phyloP scores from a whole-genome alignment of 2,113 vertebrate species.

The Manacus vitellinus region DNA sequence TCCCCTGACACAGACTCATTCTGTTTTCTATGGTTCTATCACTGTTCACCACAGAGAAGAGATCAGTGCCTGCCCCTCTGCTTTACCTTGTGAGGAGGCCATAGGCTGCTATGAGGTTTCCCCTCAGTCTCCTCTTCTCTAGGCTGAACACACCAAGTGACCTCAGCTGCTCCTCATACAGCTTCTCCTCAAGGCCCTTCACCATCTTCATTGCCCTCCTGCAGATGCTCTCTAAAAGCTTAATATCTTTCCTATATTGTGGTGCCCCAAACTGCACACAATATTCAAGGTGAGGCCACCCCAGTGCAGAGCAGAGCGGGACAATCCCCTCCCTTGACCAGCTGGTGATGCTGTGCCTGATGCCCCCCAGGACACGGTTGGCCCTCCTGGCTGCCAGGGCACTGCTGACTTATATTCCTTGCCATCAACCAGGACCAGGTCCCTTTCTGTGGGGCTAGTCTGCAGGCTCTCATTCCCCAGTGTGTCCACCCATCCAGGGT shows the following conservation, averaged over 20 bases:
- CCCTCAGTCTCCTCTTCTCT: not conserved
- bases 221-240: not conserved
- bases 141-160: not conserved
- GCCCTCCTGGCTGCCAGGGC: not conserved
- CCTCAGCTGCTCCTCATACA: accelerated
- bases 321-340: not conserved
- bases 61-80: not conserved
- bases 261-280: accelerated
- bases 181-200: not conserved
- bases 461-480: not conserved
- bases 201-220: not conserved
- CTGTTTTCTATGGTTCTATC: not conserved
- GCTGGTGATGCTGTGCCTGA: not conserved
- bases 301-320: not conserved
- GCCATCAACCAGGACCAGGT: not conserved
- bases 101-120: not conserved
- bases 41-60: not conserved
- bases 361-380: not conserved
- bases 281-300: accelerated
- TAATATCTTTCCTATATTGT: not conserved
- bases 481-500: not conserved
- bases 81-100: not conserved
- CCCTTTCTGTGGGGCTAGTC: not conserved
- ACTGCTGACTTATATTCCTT: not conserved
- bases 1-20: not conserved